Base-by-base conservation (phyloP, 2,797 vertebrate genomes). In the Lacerta viridis region DNA sequence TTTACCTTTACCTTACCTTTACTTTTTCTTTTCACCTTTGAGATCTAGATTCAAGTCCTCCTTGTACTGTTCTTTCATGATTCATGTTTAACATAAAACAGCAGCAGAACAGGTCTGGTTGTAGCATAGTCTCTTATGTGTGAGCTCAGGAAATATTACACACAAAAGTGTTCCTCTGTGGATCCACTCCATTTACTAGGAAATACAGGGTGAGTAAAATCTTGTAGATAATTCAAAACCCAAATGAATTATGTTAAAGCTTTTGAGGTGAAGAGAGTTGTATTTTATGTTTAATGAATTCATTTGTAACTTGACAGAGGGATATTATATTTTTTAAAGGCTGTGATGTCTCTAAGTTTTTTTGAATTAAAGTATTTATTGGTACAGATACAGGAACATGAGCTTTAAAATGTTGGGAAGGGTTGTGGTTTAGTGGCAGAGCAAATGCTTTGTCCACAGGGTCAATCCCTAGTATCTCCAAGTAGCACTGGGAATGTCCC, bases 181-280 rank as follows among this genome's bases (percentile, higher is more conserved):
- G 50, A 50, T 13, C 50, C 50, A 50, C 11, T 50, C 50, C 50
- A 50, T 50, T 50, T 50, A 50, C 11, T 50, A 50, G 50, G 50
- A 50, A 50, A 50, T 50, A 50, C 50, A 50, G 50, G 50, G 50
- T 50, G 50, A 50, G 50, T 50, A 50, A 50, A 50, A 50, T 50
- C 50, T 50, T 50, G 50, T 88, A 17, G 76, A 88, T 77, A 77
- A 82, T 83, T 66, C 41, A 88, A 82, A 68, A 36, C 61, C 10
- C 10, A 83, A 25, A 85, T 75, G 72, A 29, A 75, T 85, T 82
- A 29, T 64, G 41, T 64, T 33, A 72, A 81, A 81, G 43, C 64
- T 87, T 39, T 75, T 39, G n/a, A 78, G 39, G 41, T 1, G 2
- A 87, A 87, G 1, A 23, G 59, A 78, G 29, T 33, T 83, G 33